Conservation (phyloP, 2,113 vertebrate species). For the Tenrec ecaudatus region DNA sequence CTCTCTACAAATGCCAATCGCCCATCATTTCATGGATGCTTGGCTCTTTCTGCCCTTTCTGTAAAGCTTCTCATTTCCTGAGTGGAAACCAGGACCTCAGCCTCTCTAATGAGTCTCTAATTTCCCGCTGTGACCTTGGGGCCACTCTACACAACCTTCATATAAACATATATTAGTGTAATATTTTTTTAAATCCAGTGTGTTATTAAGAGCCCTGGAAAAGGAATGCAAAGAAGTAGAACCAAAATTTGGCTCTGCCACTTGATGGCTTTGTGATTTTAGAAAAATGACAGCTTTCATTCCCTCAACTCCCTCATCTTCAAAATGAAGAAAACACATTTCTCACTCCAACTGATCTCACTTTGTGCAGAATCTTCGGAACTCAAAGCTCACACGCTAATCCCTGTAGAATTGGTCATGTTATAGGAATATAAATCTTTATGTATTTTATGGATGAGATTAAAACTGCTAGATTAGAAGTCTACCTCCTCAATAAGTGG, state of each 20-base stretch:
- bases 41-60: conserved; percentile 42
- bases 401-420: not conserved
- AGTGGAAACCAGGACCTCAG: not conserved
- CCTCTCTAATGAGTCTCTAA: not conserved
- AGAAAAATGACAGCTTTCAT: not conserved
- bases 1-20: not conserved
- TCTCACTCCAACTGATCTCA: not conserved
- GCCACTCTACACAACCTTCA: not conserved
- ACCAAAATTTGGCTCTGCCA: not conserved
- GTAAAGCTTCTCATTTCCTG: not conserved
- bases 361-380: not conserved
- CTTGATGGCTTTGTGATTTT: not conserved
- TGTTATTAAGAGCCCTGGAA: not conserved
- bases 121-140: not conserved
- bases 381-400: not conserved
- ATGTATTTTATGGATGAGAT: not conserved
- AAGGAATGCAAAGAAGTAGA: not conserved
- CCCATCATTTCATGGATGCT: not conserved
- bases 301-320: not conserved
- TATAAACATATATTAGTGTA: not conserved
- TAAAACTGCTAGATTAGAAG: not conserved
- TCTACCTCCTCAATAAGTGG: not conserved
- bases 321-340: not conserved
- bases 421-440: not conserved
- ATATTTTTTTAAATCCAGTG: not conserved